Evolutionary conservation across 2,113 vertebrate genomes (phyloP), one percentile per base, ranked within the genome.

Genomic region (Phyllostomus discolor): DNA sequence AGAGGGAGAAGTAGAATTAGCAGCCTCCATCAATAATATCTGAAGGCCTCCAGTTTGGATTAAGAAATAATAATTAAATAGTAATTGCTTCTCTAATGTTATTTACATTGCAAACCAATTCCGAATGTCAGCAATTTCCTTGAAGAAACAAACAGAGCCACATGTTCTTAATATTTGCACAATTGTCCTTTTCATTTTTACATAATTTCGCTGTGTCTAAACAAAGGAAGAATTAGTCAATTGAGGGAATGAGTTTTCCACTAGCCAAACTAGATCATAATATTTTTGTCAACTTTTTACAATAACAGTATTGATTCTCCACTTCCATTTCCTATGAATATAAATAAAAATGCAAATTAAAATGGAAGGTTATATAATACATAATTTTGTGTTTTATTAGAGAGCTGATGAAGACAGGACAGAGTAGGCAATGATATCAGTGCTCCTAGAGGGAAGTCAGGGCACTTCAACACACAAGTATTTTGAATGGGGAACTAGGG

Each of bases 171-270:
- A 38, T 95, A 84, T 85, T 84, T 57, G 22, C 73, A 78, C 72
- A 57, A 95, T 41, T 35, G 28, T 79, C 69, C 15, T 22, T 90
- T 46, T 95, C 46, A 59, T 90, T 90, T 67, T 19, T 59, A 76
- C 90, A 16, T 67, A 87, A 89, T 90, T 90, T 90, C 92, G 14
- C 67, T 91, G 28, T 91, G 52, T 91, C n/a, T 64, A 93, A 94
- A 83, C 79, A 86, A 91, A 82, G 54, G 79, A 90, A 82, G 15
- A 93, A 89, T 69, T 85, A 46, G n/a, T 26, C 28, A 73, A 81
- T 92, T 94, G 22, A 86, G 28, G 54, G 28, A 66, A 90, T 67
- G 88, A 59, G 16, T 93, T 95, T 92, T 80, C 41, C 38, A 41
- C 10, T 48, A 66, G 17, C 48, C 24, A 64, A 10, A 70, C 38